phyloP scores from a whole-genome alignment of 2,797 vertebrate genomes.

The Glyptemys insculpta region DNA sequence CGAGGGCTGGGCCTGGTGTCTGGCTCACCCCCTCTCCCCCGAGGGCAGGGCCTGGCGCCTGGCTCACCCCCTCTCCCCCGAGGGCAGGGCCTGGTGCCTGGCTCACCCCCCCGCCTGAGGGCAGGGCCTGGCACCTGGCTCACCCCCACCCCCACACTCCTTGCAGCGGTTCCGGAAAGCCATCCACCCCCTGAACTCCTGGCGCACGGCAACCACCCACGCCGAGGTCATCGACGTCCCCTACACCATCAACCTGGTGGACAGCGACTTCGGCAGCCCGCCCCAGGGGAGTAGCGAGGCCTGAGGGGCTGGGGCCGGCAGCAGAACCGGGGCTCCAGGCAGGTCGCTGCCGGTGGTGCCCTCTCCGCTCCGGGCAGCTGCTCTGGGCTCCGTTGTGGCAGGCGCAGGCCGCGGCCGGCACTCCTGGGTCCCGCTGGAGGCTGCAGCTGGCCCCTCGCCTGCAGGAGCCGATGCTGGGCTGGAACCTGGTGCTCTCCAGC shows the following conservation, averaged over 20 bases:
- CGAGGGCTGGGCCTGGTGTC: background rate
- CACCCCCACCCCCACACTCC: background rate
- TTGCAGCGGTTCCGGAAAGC: conserved; percentile 86
- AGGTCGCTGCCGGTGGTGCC: too few relatives aligned
- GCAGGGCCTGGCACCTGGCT: background rate
- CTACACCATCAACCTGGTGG: conserved; percentile 84
- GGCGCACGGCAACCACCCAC: conserved; percentile 70
- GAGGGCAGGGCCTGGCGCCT: background rate
- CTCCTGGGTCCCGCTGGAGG: background rate
- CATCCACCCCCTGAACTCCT: conserved; percentile 85
- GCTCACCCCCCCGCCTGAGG: too few relatives aligned
- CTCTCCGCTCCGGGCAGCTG: background rate
- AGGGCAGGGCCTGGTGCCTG: too few relatives aligned
- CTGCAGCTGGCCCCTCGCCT: background rate
- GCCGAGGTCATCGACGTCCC: conserved; percentile 78
- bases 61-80: rapidly evolving
- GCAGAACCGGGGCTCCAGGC: too few relatives aligned
- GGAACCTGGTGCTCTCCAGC: background rate
- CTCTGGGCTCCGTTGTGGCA: background rate
- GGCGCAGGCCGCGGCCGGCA: background rate
- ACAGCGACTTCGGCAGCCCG: conserved; percentile 78
- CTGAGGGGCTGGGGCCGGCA: conserved; percentile 23
- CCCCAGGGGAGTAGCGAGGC: conserved; percentile 35
- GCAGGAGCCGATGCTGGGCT: background rate
- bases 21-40: rapidly evolving